A percentile compares a stretch with the other conserved stretches of the same genome.
phyloP scores from a whole-genome alignment of 2,797 vertebrate genomes.

The Amblyopsis hoosieri region DNA sequence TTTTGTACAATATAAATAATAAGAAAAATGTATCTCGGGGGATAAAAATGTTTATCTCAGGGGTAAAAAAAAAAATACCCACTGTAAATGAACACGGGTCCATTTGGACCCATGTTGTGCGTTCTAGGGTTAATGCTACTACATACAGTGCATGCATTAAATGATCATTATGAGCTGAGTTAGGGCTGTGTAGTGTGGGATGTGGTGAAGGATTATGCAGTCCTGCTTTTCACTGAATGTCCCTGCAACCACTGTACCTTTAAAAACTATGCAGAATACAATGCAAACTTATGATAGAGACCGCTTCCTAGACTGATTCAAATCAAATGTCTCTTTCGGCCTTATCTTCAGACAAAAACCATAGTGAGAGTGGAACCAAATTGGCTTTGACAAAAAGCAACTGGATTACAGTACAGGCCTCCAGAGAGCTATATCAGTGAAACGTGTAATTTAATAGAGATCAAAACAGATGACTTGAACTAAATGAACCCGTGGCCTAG shows the following conservation, averaged over 20 bases:
- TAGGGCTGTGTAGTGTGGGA: no score
- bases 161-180: no score
- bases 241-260: not conserved
- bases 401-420: not conserved
- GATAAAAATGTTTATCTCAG: no score
- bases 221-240: no score
- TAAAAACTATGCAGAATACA: not conserved
- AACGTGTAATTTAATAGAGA: slow-evolving; percentile 6
- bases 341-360: not conserved
- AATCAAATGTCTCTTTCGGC: not conserved
- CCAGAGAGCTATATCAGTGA: slow-evolving; percentile 6
- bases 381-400: not conserved
- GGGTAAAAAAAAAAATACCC: no score
- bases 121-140: no score
- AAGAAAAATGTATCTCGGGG: no score
- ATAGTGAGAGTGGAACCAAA: not conserved
- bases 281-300: not conserved
- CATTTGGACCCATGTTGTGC: no score
- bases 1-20: no score
- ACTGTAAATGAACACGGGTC: no score
- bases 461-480: not conserved
- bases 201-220: no score
- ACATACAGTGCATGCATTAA: no score
- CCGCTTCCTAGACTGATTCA: not conserved
- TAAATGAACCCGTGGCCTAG: not conserved